Evolutionary conservation across 2,888 invertebrate genomes (phyloP).

Genomic region (Matsumyia berberina): DNA sequence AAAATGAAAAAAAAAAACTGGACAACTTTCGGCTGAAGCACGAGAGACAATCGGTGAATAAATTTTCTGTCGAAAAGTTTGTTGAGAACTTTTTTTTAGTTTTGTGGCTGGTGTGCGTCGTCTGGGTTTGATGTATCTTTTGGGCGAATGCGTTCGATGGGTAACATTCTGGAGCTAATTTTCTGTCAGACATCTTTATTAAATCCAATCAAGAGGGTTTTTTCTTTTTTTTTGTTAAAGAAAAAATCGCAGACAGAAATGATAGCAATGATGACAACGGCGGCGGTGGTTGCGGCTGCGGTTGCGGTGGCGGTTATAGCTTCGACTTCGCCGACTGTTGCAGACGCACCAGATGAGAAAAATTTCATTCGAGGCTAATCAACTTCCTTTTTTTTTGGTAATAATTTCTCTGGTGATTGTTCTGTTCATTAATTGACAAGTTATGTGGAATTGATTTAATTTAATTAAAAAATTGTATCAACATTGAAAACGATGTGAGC

Average conservation of each 20-base stretch:
- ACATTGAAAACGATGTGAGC: background rate
- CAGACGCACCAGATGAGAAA: constrained; percentile 41
- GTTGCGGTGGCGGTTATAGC: too few species aligned
- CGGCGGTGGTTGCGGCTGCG: constrained; percentile 3
- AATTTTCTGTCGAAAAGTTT: constrained; percentile 14
- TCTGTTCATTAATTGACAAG: constrained; percentile 65
- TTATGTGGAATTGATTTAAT: constrained; percentile 71
- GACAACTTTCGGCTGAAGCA: background rate
- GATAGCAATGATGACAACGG: constrained; percentile 12
- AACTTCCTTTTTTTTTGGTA: background rate
- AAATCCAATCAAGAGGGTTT: constrained; percentile 70
- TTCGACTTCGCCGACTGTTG: too few species aligned
- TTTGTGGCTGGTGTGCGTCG: constrained; percentile 25
- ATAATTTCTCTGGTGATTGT: constrained; percentile 16
- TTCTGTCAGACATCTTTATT: constrained; percentile 74
- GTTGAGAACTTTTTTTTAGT: background rate
- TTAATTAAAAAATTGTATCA: constrained; percentile 49
- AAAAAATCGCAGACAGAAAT: constrained; percentile 57
- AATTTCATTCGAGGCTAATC: constrained; percentile 7
- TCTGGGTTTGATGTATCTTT: constrained; percentile 1
- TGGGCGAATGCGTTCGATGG: constrained; percentile 36
- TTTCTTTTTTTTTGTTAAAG: too few species aligned
- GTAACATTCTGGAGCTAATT: constrained; percentile 62
- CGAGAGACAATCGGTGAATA: constrained; percentile 38
- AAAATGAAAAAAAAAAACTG: constrained; percentile 24